A percentile compares a stretch with the other conserved stretches of the same genome.
Conservation (phyloP, 1,140 invertebrate species). For the Panagrolaimus sp. region DNA sequence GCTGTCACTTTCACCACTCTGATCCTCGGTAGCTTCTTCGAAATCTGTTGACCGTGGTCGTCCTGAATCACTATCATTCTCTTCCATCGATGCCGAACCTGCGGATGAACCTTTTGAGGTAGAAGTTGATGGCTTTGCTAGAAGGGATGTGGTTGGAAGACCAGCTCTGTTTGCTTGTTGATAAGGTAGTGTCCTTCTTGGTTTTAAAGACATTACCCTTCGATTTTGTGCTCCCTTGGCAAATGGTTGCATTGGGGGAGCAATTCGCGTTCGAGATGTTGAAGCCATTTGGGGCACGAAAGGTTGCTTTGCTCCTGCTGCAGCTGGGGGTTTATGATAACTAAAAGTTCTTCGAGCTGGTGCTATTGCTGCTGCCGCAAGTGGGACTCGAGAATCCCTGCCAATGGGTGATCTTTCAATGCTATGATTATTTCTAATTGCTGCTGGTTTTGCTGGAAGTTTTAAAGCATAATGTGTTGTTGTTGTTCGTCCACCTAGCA, state of each 20-base stretch:
- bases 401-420: too few relatives aligned
- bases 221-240: background rate
- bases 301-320: too few relatives aligned
- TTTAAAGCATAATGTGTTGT: too few relatives aligned
- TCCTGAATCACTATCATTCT: background rate
- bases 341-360: background rate
- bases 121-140: background rate
- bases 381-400: too few relatives aligned
- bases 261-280: too few relatives aligned
- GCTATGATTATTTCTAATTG: too few relatives aligned
- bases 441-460: too few relatives aligned
- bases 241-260: too few relatives aligned
- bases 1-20: background rate
- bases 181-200: background rate
- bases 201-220: conserved; percentile 7
- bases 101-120: background rate
- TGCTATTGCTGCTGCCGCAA: background rate
- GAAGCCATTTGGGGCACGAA: too few relatives aligned
- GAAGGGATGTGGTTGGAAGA: background rate
- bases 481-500: too few relatives aligned
- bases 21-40: background rate
- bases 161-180: background rate
- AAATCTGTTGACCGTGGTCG: conserved; percentile 3
- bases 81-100: background rate
- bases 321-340: too few relatives aligned